phyloP scores from a whole-genome alignment of 2,113 vertebrate species.

The Turnix velox region DNA sequence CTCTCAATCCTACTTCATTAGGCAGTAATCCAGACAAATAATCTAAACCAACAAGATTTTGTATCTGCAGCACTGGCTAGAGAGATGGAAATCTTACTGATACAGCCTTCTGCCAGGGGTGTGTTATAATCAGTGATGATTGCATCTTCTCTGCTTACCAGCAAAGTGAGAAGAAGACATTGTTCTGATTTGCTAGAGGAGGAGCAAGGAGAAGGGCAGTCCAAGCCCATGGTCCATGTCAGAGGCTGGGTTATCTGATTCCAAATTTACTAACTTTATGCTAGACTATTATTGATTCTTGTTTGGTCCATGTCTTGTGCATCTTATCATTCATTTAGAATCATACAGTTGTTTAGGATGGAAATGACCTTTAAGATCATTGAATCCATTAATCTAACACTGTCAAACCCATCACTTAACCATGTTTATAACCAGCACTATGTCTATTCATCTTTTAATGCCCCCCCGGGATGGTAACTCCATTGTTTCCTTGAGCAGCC shows the following conservation, averaged over 20 bases:
- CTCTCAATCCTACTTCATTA: background rate
- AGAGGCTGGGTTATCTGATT: background rate
- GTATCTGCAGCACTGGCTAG: background rate
- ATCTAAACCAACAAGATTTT: background rate
- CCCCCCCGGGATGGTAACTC: background rate
- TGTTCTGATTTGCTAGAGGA: background rate
- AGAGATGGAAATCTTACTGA: background rate
- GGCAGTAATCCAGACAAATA: background rate
- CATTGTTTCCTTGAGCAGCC: background rate
- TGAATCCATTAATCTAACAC: background rate
- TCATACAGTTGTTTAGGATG: background rate
- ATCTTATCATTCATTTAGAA: background rate
- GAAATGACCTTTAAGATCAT: background rate
- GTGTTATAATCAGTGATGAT: background rate
- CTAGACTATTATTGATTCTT: background rate
- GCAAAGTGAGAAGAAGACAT: background rate
- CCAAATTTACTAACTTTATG: background rate
- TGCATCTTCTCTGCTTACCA: background rate
- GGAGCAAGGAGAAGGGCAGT: background rate
- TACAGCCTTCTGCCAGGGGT: background rate
- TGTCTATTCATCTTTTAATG: background rate
- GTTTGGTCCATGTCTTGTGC: background rate
- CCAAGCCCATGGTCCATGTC: background rate
- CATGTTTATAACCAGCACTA: background rate
- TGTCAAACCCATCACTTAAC: background rate